Evolutionary conservation across 2,797 vertebrate species (phyloP).

Genomic region (Acanthis flammea): DNA sequence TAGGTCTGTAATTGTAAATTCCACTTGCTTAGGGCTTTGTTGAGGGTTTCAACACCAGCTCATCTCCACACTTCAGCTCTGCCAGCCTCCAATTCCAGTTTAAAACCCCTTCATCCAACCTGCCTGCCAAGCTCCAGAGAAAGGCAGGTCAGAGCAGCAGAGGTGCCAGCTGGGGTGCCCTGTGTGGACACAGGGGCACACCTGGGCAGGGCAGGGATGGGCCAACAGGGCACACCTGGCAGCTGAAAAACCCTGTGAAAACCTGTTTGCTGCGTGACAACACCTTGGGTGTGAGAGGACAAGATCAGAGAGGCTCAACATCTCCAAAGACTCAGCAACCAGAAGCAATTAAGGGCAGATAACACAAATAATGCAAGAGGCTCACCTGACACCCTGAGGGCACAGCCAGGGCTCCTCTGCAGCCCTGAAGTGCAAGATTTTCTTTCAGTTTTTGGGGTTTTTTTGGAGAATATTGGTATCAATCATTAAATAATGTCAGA

Average conservation of each 20-base stretch:
- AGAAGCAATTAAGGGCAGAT: neutral
- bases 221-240: neutral
- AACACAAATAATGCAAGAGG: fast-evolving
- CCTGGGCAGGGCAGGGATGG: neutral
- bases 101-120: neutral
- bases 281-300: neutral
- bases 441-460: neutral
- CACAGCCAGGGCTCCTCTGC: fast-evolving
- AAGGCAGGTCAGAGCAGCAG: fast-evolving
- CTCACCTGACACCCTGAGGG: neutral
- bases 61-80: neutral
- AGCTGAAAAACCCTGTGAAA: neutral
- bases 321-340: neutral
- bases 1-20: neutral
- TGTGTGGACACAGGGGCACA: neutral
- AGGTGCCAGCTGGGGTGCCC: fast-evolving
- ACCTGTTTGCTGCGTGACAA: neutral
- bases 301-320: neutral
- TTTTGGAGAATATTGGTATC: neutral
- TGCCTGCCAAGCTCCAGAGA: fast-evolving
- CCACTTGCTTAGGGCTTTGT: neutral
- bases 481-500: neutral
- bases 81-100: neutral
- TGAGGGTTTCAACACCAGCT: neutral
- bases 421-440: fast-evolving